Evolutionary conservation across 2,888 invertebrate species (phyloP).

Genomic region (Timandra comae): DNA sequence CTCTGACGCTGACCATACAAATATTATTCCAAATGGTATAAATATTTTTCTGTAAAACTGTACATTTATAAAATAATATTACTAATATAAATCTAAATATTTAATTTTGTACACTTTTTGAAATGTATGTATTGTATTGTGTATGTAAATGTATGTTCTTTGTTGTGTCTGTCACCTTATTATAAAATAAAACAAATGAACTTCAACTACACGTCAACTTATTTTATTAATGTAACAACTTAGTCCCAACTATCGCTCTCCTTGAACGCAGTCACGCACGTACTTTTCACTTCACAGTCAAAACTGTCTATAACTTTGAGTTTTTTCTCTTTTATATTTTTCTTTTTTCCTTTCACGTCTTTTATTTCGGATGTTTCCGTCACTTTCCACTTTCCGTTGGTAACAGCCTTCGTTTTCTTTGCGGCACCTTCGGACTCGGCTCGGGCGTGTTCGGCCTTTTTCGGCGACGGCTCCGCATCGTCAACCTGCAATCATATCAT

Average conservation of each 20-base stretch:
- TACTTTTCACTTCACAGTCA: slow-evolving; percentile 36
- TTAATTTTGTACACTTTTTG: too few species aligned
- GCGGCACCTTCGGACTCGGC: slow-evolving; percentile 20
- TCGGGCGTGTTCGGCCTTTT: slow-evolving; percentile 36
- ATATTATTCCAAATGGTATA: too few species aligned
- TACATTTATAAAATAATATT: too few species aligned
- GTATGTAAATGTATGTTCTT: too few species aligned
- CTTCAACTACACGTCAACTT: slow-evolving; percentile 25
- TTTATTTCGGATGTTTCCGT: slow-evolving; percentile 18
- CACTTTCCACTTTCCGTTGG: slow-evolving; percentile 35
- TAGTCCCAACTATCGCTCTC: slow-evolving; percentile 68
- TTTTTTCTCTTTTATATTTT: slow-evolving; percentile 13
- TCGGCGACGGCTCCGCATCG: slow-evolving; percentile 44
- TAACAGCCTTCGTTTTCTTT: slow-evolving; percentile 22
- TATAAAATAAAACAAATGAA: slow-evolving; percentile 11
- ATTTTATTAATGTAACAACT: slow-evolving; percentile 16
- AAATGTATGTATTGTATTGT: too few species aligned
- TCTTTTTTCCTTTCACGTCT: slow-evolving; percentile 22
- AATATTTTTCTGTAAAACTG: too few species aligned
- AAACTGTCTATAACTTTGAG: slow-evolving; percentile 34
- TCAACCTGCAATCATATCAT: slow-evolving; percentile 36
- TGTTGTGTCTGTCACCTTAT: too few species aligned
- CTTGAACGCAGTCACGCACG: slow-evolving; percentile 54
- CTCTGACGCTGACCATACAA: too few species aligned
- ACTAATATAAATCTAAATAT: too few species aligned